Percentiles rank a stretch among this genome's conserved stretches.
Conservation (phyloP, 2,797 vertebrate genomes). For the Anguilla obscura region DNA sequence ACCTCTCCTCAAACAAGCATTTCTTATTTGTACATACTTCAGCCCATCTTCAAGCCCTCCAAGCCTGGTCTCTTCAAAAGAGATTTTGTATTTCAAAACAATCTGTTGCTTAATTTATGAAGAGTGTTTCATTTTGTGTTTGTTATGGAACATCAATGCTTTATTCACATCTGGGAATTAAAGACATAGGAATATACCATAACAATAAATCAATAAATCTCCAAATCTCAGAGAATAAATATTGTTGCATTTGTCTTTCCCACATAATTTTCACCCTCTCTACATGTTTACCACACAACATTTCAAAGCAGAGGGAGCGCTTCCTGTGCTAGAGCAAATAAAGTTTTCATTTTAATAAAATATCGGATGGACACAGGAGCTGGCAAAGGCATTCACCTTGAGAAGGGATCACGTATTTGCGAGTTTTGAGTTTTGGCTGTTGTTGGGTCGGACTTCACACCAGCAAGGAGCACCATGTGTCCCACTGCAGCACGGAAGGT, state of each 20-base stretch:
- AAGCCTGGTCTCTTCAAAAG: neutral
- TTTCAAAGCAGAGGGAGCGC: neutral
- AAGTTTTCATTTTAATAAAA: neutral
- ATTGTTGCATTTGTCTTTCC: neutral
- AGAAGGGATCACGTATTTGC: neutral
- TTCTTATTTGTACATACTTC: neutral
- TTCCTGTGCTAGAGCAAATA: neutral
- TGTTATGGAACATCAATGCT: slow-evolving; percentile 10
- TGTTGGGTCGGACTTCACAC: neutral
- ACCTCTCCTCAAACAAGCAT: neutral
- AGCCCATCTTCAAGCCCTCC: neutral
- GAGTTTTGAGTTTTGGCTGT: neutral
- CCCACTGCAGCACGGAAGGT: neutral
- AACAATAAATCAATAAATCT: slow-evolving; percentile 5
- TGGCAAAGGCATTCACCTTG: neutral
- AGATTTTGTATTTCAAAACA: neutral
- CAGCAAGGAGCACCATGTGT: neutral
- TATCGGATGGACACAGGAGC: neutral
- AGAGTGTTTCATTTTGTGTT: slow-evolving; percentile 7
- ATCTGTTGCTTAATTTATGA: neutral
- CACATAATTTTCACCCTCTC: neutral
- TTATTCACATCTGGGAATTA: neutral
- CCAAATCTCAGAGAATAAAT: neutral
- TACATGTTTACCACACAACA: neutral
- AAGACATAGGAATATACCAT: neutral